These are phyloP conservation scores for Tyrannus savana DNA, from an alignment of 2,113 vertebrate species.

Conservation along the genomic window DNA sequence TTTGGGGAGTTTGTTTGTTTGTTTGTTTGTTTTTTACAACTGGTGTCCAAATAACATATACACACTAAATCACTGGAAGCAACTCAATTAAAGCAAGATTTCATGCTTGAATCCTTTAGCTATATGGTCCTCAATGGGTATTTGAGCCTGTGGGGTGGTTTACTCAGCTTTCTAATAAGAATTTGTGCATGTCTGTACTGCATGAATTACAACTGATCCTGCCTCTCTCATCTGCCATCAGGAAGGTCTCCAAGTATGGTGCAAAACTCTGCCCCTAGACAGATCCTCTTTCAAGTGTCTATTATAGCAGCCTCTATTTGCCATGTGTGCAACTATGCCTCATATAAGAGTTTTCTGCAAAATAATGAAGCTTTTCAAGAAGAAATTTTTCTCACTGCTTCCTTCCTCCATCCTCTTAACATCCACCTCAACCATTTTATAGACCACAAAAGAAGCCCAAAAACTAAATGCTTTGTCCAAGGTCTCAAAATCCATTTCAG, in stretches of 20 bases:
- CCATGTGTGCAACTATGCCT: neutral
- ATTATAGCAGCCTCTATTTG: neutral
- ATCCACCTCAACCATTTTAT: neutral
- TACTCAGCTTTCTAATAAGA: neutral
- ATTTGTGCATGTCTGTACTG: neutral
- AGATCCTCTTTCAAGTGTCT: neutral
- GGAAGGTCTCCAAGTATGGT: neutral
- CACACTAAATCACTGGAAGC: neutral
- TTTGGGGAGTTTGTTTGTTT: neutral
- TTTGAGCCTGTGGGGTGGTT: neutral
- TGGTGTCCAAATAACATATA: neutral
- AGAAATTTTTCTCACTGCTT: neutral
- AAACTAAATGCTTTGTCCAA: neutral
- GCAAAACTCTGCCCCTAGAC: neutral
- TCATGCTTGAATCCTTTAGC: neutral
- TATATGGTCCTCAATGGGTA: neutral
- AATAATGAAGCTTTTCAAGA: neutral
- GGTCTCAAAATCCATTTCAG: conserved; percentile 6
- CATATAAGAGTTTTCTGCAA: neutral
- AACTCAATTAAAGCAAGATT: neutral
- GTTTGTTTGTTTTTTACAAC: neutral
- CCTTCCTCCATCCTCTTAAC: neutral
- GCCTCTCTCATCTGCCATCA: neutral
- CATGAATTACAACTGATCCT: neutral
- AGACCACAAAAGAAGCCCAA: neutral